Base-by-base conservation (phyloP, 2,888 invertebrate species). In the Phengaris arion region DNA sequence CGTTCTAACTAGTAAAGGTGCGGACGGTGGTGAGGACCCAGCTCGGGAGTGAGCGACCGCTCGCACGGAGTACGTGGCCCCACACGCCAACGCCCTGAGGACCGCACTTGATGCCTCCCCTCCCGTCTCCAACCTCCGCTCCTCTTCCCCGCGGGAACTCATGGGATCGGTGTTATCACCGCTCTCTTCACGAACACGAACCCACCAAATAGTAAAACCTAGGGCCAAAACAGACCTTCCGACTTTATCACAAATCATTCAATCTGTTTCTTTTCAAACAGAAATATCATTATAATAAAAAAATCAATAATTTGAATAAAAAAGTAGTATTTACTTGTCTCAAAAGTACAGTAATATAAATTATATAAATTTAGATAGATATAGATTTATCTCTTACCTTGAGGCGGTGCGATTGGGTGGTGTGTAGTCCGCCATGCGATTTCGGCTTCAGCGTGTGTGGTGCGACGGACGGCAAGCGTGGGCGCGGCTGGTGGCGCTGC, bases 401-500 rank as follows among this genome's bases (percentile, higher is more conserved):
- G 91, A 2, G 94, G 92, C 0, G 92, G 91, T 8, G 94, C 95
- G 84, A 95, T 89, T 82, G 95, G 88, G 90, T 96, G 84, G 94
- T 94, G 89, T 86, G 95, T 87, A 89, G 91, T 91, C 9, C 89
- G 82, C 94, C 94, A 94, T 2, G 88, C 85, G 0, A 94, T 84
- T 48, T 85, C 85, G 0, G 89, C 96, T 82, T 96, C 96, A 79
- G 95, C 95, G 76, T 96, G 94, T 13, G 96, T 96, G 46, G 95
- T 94, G 85, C 96, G 96, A 81, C 96, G 95, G 57, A 97, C 94
- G 80, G 94, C 94, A 74, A 97, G 91, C 76, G 93, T 87, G 46
- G 97, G 97, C 35, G 96, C 94, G 78, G 94, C 90, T 0, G 97
- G 97, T 10, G 96, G 95, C 82, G 96, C 95, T 81, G 97, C 95